Evolutionary conservation across 2,797 vertebrate genomes (phyloP).

Genomic region (Bovichtus diacanthus): DNA sequence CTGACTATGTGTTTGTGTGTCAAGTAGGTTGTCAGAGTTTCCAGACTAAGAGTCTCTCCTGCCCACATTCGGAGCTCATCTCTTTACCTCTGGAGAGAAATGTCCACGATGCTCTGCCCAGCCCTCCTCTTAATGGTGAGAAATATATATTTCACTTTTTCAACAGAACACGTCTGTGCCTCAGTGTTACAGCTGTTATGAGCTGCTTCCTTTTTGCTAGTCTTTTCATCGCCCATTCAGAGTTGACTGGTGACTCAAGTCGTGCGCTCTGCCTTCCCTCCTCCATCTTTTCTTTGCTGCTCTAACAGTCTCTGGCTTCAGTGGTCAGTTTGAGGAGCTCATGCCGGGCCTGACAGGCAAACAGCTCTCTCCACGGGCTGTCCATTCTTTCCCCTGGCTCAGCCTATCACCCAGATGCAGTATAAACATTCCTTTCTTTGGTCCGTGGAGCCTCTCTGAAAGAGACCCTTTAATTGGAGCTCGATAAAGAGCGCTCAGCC

Average conservation of each 20-base stretch:
- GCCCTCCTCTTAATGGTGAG: conserved; percentile 86
- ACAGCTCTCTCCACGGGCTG: conserved; percentile 69
- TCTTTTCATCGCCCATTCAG: not conserved
- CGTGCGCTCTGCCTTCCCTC: not conserved
- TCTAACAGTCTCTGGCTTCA: conserved; percentile 36
- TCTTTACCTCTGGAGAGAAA: conserved; percentile 82
- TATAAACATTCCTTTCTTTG: conserved; percentile 88
- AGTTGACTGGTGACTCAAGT: conserved; percentile 16
- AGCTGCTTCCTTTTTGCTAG: not conserved
- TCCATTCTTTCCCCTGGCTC: conserved; percentile 73
- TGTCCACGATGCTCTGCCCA: conserved; percentile 75
- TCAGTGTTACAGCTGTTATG: not conserved
- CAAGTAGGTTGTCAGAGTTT: conserved; percentile 74
- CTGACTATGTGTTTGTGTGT: conserved; percentile 41
- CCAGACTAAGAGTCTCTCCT: conserved; percentile 77
- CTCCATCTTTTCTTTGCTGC: conserved; percentile 31
- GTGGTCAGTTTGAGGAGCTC: conserved; percentile 68
- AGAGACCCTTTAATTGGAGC: conserved; percentile 86
- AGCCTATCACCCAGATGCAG: conserved; percentile 76
- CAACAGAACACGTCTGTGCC: not conserved
- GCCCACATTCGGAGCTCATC: conserved; percentile 75
- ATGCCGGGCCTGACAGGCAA: conserved; percentile 73
- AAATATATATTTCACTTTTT: conserved; percentile 8
- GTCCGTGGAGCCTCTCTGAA: conserved; percentile 79
- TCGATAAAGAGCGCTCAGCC: conserved; percentile 75